These are phyloP conservation scores for Melanophora roralis DNA, from an alignment of 2,888 invertebrate species.

Conservation along the genomic window DNA sequence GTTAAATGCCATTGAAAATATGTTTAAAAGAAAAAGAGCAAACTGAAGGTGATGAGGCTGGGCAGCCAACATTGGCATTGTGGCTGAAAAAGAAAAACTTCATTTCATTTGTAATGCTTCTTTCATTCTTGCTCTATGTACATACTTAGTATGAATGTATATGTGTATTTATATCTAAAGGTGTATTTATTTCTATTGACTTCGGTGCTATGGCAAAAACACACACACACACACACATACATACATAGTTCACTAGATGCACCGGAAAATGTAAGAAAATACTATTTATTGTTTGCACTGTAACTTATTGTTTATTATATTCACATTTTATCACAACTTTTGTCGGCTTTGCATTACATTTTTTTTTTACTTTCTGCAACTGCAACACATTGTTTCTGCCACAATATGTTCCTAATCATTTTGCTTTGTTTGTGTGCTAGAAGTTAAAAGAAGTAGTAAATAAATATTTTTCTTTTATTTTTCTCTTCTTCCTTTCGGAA, in stretches of 20 bases:
- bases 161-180: too few species aligned
- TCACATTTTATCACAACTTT: conserved; percentile 13
- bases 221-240: too few species aligned
- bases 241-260: neutral
- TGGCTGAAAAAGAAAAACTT: conserved; percentile 25
- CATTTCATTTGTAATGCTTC: conserved; percentile 56
- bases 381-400: conserved; percentile 19
- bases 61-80: conserved; percentile 25
- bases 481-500: conserved; percentile 29
- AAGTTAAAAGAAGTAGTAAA: neutral
- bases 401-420: neutral
- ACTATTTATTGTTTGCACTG: conserved; percentile 43
- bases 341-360: conserved; percentile 4
- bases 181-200: conserved; percentile 6
- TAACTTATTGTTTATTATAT: conserved; percentile 58
- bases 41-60: conserved; percentile 30
- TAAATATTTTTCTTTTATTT: neutral
- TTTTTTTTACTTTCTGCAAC: conserved; percentile 18
- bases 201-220: neutral
- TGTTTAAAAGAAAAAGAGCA: neutral
- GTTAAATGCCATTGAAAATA: conserved; percentile 24
- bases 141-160: too few species aligned
- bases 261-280: conserved; percentile 61
- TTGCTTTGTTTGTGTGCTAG: neutral
- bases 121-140: neutral